Evolutionary conservation across 2,113 vertebrate genomes (phyloP).

Genomic region (Perca flavescens): DNA sequence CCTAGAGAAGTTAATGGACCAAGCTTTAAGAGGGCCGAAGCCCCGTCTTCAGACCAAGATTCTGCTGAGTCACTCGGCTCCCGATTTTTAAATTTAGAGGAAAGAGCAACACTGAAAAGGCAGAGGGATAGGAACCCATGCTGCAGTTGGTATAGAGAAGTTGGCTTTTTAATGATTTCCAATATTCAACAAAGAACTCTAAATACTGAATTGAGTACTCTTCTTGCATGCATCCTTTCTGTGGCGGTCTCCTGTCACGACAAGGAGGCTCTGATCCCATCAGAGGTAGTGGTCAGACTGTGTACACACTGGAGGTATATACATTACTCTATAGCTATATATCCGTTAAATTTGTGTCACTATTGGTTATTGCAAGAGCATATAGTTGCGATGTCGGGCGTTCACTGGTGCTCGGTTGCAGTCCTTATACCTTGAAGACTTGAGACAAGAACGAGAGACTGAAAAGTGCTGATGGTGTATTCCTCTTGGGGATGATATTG

Average conservation of each 20-base stretch:
- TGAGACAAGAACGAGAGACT: constrained; percentile 55
- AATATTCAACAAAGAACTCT: constrained; percentile 59
- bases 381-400: constrained; percentile 65
- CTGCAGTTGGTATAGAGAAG: constrained; percentile 67
- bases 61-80: constrained; percentile 75
- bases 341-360: constrained; percentile 80
- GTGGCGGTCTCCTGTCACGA: constrained; percentile 73
- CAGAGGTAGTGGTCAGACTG: constrained; percentile 71
- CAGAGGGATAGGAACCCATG: constrained; percentile 61
- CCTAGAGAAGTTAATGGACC: constrained; percentile 87
- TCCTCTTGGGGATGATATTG: constrained; percentile 43
- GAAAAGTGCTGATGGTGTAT: constrained; percentile 43
- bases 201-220: constrained; percentile 68
- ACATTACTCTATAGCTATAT: constrained; percentile 82
- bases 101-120: constrained; percentile 69
- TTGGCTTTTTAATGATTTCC: constrained; percentile 63
- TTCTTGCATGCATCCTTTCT: constrained; percentile 82
- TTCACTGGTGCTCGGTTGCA: constrained; percentile 71
- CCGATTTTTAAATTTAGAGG: constrained; percentile 76
- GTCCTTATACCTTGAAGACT: constrained; percentile 59
- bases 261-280: constrained; percentile 70
- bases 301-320: constrained; percentile 84
- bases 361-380: constrained; percentile 76
- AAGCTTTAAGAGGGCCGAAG: constrained; percentile 86
- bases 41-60: constrained; percentile 76